phyloP scores from a whole-genome alignment of 2,113 vertebrate species.

The Lamprologus sp. region DNA sequence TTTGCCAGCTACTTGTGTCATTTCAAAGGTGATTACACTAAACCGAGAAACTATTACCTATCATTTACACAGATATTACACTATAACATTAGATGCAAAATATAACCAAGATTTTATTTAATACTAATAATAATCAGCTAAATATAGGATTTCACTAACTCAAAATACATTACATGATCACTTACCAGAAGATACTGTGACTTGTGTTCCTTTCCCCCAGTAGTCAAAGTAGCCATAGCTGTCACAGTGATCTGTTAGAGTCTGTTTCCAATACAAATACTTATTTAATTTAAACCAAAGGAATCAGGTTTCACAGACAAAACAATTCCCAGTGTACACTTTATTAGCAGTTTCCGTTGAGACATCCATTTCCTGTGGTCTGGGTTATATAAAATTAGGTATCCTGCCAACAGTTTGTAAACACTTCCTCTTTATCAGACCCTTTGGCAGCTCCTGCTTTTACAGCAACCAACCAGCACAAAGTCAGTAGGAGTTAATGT shows the following conservation, averaged over 20 bases:
- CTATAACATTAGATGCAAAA: neutral
- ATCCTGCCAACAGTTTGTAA: neutral
- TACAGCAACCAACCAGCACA: neutral
- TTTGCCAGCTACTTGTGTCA: neutral
- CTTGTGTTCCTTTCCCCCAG: slow-evolving; percentile 3
- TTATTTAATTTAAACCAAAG: neutral
- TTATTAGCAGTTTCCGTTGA: slow-evolving; percentile 10
- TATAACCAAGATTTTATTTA: neutral
- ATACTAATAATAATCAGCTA: neutral
- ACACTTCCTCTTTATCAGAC: slow-evolving; percentile 25
- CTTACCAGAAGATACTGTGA: slow-evolving; percentile 13
- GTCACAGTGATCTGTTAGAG: neutral
- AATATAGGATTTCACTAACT: neutral
- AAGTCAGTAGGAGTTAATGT: neutral
- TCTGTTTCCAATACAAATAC: slow-evolving; percentile 11
- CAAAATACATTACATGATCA: neutral
- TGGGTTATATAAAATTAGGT: neutral
- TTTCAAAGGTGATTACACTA: neutral
- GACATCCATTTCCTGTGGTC: slow-evolving; percentile 16
- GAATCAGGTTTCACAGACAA: neutral
- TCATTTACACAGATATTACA: neutral
- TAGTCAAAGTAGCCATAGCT: neutral
- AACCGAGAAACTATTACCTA: neutral
- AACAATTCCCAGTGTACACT: neutral
- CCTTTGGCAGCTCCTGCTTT: neutral